Conservation (phyloP, 1,140 invertebrate genomes). For the Acyrthosiphon pisum region DNA sequence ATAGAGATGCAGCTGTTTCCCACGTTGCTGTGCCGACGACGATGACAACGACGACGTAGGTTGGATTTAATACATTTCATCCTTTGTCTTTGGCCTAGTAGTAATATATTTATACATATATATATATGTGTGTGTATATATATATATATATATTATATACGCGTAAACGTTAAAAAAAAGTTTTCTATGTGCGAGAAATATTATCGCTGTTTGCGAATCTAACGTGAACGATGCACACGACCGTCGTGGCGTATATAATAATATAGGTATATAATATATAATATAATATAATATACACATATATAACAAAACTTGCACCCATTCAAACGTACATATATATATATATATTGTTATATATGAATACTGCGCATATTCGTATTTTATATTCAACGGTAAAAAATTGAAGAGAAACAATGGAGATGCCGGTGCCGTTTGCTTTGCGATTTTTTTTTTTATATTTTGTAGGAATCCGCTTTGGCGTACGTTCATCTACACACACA, state of each 20-base stretch:
- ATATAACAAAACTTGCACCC: not conserved
- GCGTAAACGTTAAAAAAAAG: not conserved
- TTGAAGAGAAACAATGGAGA: constrained; percentile 13
- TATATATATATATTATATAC: not conserved
- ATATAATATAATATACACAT: not conserved
- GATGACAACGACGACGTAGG: not conserved
- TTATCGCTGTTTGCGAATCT: not conserved
- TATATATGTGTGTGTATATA: not conserved
- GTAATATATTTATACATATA: not conserved
- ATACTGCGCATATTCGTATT: not conserved
- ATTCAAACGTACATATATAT: not conserved
- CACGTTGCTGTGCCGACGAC: not conserved
- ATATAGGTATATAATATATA: too few relatives aligned
- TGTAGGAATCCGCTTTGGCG: not conserved
- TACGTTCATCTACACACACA: not conserved
- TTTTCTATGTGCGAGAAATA: not conserved
- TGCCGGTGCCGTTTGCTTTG: not conserved
- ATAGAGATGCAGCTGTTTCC: not conserved
- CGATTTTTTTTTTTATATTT: constrained; percentile 11
- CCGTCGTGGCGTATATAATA: not conserved
- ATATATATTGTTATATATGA: not conserved
- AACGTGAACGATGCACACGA: not conserved
- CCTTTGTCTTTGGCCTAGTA: not conserved
- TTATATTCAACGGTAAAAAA: constrained; percentile 23
- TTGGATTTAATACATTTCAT: not conserved